Evolutionary conservation across 2,797 vertebrate species (phyloP), one percentile per base, ranked within the genome.

Genomic region (Dendrocincla fuliginosa): DNA sequence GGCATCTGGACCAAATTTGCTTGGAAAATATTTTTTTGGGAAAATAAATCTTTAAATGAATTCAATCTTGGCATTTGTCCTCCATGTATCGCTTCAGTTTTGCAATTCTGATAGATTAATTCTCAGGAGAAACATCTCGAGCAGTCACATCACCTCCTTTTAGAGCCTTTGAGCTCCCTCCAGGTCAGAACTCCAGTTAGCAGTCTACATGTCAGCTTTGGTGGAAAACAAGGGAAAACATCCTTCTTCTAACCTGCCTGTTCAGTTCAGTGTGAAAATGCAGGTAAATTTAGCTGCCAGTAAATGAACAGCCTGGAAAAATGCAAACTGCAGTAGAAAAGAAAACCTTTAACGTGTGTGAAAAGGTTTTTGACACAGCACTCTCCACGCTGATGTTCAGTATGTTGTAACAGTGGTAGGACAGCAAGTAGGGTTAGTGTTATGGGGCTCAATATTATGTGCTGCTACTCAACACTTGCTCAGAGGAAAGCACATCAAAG

Each of bases 401-500:
- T 6, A 52, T 1, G 14, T 2, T 53, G 39, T 10, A 59, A 17
- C 4, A 61, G 37, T 0, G 4, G 55, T 0, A 32, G 3, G 5
- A 52, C 1, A 69, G 59, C 23, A 37, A 23, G 32, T 1, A 33
- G 9, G 13, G 35, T 13, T 1, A 18, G 39, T 2, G 67, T 13
- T 33, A 12, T 27, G 1, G 24, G 28, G 24, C 44, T 75, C 7
- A 0, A 0, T 5, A 13, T 3, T 6, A 7, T 44, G 32, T 4
- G 1, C 37, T 84, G 79, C 65, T n/a, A 5, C 56, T 33, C 56
- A 11, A 7, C 71, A 16, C 59, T 5, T 5, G 19, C 24, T 32
- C 42, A 49, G 4, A 74, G 85, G n/a, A 23, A 8, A 3, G 6
- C 37, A 44, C 56, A 7, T 3, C 33, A 14, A 42, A 37, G 18